A percentile compares a stretch with the other conserved stretches of the same genome.
Conservation (phyloP, 2,888 invertebrate species). For the Trissolcus brochymenae region DNA sequence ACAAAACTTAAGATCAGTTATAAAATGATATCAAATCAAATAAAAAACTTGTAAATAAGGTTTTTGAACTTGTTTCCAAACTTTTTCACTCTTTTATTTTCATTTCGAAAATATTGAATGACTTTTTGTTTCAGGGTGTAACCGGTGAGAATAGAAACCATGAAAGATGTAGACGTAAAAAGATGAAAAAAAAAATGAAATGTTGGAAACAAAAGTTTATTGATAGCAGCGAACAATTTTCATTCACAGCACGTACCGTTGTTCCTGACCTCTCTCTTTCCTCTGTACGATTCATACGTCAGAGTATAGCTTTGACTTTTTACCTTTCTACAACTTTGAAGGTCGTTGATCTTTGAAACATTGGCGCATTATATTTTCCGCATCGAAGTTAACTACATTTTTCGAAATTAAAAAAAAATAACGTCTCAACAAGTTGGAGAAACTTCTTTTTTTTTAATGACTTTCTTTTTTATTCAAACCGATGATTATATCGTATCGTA, state of each 20-base stretch:
- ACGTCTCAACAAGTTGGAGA: constrained; percentile 17
- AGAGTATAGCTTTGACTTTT: constrained; percentile 34
- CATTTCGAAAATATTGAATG: too few relatives aligned
- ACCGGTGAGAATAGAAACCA: constrained; percentile 31
- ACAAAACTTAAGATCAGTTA: too few relatives aligned
- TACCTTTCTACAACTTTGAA: constrained; percentile 31
- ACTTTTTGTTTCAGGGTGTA: constrained; percentile 22
- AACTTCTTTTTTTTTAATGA: too few relatives aligned
- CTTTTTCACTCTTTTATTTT: too few relatives aligned
- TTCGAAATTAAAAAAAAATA: background rate
- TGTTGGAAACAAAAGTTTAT: constrained; percentile 28
- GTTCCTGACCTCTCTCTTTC: constrained; percentile 50
- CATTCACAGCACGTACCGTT: constrained; percentile 44
- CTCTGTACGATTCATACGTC: constrained; percentile 33
- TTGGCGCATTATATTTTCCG: background rate
- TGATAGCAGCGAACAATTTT: constrained; percentile 44
- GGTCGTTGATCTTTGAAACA: constrained; percentile 47
- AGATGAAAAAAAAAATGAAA: constrained; percentile 53
- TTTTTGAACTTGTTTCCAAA: too few relatives aligned
- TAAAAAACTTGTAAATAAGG: too few relatives aligned
- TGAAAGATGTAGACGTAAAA: constrained; percentile 35
- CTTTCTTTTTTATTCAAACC: too few relatives aligned
- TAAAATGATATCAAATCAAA: too few relatives aligned
- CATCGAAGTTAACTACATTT: background rate
- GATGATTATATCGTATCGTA: too few relatives aligned